Evolutionary conservation across 2,797 vertebrate species (phyloP).

Genomic region (Syngnathus rostellatus): DNA sequence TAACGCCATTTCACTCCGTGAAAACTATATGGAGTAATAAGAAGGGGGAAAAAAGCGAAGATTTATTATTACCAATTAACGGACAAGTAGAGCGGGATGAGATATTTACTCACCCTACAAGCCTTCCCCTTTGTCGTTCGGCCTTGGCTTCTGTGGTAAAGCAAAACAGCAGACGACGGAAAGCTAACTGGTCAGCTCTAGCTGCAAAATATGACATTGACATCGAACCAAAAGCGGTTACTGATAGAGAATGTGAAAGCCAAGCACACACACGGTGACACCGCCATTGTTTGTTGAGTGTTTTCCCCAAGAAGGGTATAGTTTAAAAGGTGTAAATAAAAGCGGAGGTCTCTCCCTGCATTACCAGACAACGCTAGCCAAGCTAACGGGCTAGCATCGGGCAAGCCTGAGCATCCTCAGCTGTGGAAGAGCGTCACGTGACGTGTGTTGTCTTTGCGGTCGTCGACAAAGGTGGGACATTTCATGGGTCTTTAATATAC

Average conservation of each 20-base stretch:
- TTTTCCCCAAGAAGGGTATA: slow-evolving; percentile 3
- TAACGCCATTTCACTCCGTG: background rate
- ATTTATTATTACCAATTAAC: background rate
- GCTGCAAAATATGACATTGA: slow-evolving; percentile 52
- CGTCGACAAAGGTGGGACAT: background rate
- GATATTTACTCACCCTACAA: slow-evolving; percentile 45
- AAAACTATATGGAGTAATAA: background rate
- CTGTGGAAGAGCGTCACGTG: slow-evolving; percentile 57
- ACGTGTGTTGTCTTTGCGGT: slow-evolving; percentile 35
- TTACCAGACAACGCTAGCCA: slow-evolving; percentile 40
- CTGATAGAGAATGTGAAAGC: slow-evolving; percentile 12
- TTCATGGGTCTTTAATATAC: slow-evolving; percentile 10
- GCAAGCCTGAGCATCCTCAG: slow-evolving; percentile 55
- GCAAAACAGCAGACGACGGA: slow-evolving; percentile 18
- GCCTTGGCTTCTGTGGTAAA: slow-evolving; percentile 47
- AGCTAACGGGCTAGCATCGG: slow-evolving; percentile 51
- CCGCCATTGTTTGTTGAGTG: slow-evolving; percentile 33
- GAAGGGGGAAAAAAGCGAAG: too few species aligned
- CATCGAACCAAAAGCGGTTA: slow-evolving; percentile 28
- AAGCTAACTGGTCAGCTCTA: slow-evolving; percentile 44
- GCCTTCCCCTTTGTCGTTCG: slow-evolving; percentile 39
- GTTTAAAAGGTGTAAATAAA: slow-evolving; percentile 6
- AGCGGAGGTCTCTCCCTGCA: slow-evolving; percentile 16
- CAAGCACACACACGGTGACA: slow-evolving; percentile 18
- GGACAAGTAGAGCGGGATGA: background rate